Evolutionary conservation across 2,113 vertebrate genomes (phyloP).

Genomic region (Lagopus leucura): DNA sequence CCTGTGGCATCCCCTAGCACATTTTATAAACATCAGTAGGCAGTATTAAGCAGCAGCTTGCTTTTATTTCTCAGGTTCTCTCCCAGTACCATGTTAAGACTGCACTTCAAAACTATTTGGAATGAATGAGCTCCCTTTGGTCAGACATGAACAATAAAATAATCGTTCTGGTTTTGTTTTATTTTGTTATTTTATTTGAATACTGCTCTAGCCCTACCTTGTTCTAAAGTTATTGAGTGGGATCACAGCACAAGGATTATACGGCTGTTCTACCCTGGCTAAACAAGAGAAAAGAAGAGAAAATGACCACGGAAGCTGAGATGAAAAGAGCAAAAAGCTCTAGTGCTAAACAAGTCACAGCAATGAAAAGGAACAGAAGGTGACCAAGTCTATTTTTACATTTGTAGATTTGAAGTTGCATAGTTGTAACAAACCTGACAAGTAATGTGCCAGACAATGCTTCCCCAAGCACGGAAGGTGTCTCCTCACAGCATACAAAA

Average conservation of each 20-base stretch:
- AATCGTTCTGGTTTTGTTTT: slow-evolving; percentile 5
- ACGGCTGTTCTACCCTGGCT: neutral
- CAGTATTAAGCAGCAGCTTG: neutral
- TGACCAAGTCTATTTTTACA: neutral
- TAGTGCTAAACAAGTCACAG: neutral
- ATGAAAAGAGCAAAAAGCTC: neutral
- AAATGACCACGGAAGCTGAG: neutral
- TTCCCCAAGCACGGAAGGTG: neutral
- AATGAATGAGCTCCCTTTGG: neutral
- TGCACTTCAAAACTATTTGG: neutral
- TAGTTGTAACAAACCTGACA: neutral
- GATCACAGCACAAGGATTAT: neutral
- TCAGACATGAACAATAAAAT: neutral
- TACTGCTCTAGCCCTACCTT: neutral
- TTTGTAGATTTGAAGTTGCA: neutral
- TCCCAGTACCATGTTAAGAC: neutral
- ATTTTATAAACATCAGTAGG: neutral
- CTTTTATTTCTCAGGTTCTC: slow-evolving; percentile 13
- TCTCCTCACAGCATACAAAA: neutral
- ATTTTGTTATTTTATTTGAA: neutral
- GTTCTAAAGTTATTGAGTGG: neutral
- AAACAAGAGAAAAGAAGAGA: neutral
- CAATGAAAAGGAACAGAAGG: neutral
- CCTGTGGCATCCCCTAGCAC: neutral
- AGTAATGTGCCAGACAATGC: neutral